Base-by-base conservation (phyloP, 2,888 invertebrate genomes). In the Dromius quadrimaculatus region DNA sequence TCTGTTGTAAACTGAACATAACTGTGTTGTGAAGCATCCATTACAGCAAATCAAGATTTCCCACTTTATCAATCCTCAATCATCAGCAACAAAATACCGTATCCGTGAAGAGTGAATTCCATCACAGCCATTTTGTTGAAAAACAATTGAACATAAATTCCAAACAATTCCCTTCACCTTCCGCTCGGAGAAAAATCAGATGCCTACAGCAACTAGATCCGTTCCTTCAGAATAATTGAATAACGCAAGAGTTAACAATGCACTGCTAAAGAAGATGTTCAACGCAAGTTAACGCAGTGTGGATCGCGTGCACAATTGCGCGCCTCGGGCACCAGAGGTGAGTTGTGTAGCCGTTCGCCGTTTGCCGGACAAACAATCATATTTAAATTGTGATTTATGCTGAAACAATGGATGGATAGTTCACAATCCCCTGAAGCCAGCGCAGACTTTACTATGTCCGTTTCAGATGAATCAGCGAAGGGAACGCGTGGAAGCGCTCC, bases 361-460 rank as follows among this genome's bases (percentile, higher is more conserved):
- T 19, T 38, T 15, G 50, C 59, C 34, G 59, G 59, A 59, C 41
- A 62, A 62, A 62, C 41, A 62, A 62, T 62, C 36, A 62, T 62
- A 62, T 41, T 62, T 62, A 65, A 65, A 65, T 65, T 50, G 38
- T 65, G 65, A 65, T 65, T 65, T 65, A 65, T 65, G 28, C 38
- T 38, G 38, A 65, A 65, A 65, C 65, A 65, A 65, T 65, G 62
- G 61, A 64, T 47, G 64, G 54, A 65, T 54, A 47, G 65, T 65
- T 65, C 64, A 34, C 32, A 64, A 64, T 65, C 38, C 54, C 65
- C 65, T 36, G 13, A 8, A 50, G 65, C 22, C n/a, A 13, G 23
- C 20, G 62, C 43, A 9, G 23, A 41, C 62, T 62, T 36, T 36
- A 36, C 59, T 36, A 59, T 36, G 59, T 59, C 59, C 59, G 36